Conservation (phyloP, 2,797 vertebrate species). For the Chelonia mydas region DNA sequence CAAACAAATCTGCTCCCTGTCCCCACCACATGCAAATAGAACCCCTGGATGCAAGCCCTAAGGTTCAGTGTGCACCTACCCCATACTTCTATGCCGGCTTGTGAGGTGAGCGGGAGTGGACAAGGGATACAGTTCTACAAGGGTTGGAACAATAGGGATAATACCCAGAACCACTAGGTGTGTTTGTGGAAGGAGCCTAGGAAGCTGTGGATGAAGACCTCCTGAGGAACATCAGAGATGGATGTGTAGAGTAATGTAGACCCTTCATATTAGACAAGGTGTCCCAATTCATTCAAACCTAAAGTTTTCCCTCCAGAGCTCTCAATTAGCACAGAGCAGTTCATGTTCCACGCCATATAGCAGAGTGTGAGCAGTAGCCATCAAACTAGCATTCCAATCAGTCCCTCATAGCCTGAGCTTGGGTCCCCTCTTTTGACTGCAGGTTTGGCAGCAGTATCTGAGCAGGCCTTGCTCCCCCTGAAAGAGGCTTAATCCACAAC, state of each 20-base stretch:
- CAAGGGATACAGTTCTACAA: no score
- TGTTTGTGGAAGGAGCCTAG: no score
- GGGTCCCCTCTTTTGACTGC: background rate
- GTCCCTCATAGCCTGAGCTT: background rate
- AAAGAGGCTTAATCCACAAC: background rate
- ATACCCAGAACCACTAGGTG: no score
- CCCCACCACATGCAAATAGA: background rate
- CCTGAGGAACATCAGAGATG: background rate
- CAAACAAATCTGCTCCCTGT: no score
- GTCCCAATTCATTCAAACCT: background rate
- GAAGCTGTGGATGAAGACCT: no score
- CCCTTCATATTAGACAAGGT: background rate
- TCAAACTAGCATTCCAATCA: background rate
- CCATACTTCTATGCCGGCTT: rapidly evolving
- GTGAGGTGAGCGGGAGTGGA: background rate
- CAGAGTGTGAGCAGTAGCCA: background rate
- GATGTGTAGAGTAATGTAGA: background rate
- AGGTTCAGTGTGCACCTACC: background rate
- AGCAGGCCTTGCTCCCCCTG: background rate
- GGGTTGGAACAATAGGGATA: no score
- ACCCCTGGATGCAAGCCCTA: background rate
- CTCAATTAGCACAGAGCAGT: background rate
- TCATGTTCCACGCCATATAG: background rate
- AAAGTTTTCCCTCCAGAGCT: background rate
- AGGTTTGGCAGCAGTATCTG: background rate